Evolutionary conservation across 2,797 vertebrate genomes (phyloP).

Genomic region (Arnoldichthys spilopterus): DNA sequence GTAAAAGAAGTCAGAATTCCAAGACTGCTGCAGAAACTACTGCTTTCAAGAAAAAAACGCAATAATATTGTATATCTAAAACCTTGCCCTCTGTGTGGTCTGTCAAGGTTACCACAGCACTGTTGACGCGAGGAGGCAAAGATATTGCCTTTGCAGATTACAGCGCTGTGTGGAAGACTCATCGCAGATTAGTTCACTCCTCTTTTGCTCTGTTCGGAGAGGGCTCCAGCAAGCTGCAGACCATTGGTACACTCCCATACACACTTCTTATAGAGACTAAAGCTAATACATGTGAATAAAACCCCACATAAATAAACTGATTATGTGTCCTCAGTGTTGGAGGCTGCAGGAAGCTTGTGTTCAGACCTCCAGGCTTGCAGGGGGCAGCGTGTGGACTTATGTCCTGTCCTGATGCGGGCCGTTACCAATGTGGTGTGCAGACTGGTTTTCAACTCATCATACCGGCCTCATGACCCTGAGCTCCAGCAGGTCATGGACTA

Average conservation of each 20-base stretch:
- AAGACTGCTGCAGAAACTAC: too few relatives aligned
- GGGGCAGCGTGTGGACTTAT: conserved; percentile 67
- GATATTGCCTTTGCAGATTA: conserved; percentile 81
- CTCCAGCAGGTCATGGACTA: conserved; percentile 76
- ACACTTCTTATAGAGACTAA: neutral
- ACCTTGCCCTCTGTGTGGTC: conserved; percentile 14
- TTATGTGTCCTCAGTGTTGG: conserved; percentile 66
- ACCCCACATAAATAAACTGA: neutral
- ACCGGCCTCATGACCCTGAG: conserved; percentile 69
- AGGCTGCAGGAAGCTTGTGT: conserved; percentile 72
- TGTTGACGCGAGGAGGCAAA: conserved; percentile 78
- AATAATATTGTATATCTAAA: too few relatives aligned
- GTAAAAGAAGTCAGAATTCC: too few relatives aligned
- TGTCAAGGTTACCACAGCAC: conserved; percentile 75
- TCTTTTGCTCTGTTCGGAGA: conserved; percentile 79
- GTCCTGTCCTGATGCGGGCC: conserved; percentile 68
- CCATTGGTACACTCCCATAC: conserved; percentile 69
- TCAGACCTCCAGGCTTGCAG: conserved; percentile 62
- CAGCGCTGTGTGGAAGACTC: conserved; percentile 75
- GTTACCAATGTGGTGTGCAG: conserved; percentile 81
- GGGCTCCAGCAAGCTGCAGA: conserved; percentile 74
- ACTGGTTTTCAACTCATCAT: conserved; percentile 77
- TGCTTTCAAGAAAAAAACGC: too few relatives aligned
- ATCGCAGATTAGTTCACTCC: conserved; percentile 77
- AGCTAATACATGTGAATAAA: neutral